phyloP scores from a whole-genome alignment of 1,140 invertebrate species.

The Sogatella furcifera region DNA sequence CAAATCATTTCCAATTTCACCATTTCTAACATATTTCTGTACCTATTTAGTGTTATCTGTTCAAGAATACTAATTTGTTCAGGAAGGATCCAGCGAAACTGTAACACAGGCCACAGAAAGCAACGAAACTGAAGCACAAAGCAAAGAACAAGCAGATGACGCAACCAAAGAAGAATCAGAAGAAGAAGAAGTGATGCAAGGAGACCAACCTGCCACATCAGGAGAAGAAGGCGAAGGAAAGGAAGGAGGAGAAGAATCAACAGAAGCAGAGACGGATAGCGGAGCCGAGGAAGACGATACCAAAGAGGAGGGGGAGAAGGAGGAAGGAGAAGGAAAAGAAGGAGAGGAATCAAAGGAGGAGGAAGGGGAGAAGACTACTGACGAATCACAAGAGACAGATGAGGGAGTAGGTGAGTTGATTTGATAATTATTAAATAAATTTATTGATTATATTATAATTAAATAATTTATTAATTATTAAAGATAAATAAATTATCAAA shows the following conservation, averaged over 20 bases:
- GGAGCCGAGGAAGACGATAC: background rate
- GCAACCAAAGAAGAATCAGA: slow-evolving; percentile 32
- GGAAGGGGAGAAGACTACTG: slow-evolving; percentile 20
- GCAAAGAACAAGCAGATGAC: slow-evolving; percentile 17
- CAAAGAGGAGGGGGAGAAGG: background rate
- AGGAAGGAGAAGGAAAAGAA: background rate
- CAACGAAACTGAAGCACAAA: slow-evolving; percentile 12
- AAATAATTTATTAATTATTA: no score
- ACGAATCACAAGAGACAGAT: slow-evolving; percentile 7
- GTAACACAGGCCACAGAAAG: slow-evolving; percentile 8
- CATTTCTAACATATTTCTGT: no score
- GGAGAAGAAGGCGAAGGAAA: slow-evolving; percentile 16
- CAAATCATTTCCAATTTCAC: no score
- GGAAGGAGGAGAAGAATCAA: slow-evolving; percentile 5
- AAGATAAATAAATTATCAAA: no score
- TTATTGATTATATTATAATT: no score
- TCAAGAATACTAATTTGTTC: slow-evolving; percentile 6
- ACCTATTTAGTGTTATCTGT: background rate
- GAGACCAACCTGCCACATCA: slow-evolving; percentile 19
- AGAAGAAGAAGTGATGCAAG: slow-evolving; percentile 18
- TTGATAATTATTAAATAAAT: no score
- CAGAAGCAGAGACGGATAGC: slow-evolving; percentile 9
- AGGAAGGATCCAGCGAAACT: slow-evolving; percentile 17
- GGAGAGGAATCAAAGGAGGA: slow-evolving; percentile 8
- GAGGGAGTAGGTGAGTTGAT: background rate